These are phyloP conservation scores for Sipha maydis DNA, from an alignment of 2,888 invertebrate species.

Conservation along the genomic window DNA sequence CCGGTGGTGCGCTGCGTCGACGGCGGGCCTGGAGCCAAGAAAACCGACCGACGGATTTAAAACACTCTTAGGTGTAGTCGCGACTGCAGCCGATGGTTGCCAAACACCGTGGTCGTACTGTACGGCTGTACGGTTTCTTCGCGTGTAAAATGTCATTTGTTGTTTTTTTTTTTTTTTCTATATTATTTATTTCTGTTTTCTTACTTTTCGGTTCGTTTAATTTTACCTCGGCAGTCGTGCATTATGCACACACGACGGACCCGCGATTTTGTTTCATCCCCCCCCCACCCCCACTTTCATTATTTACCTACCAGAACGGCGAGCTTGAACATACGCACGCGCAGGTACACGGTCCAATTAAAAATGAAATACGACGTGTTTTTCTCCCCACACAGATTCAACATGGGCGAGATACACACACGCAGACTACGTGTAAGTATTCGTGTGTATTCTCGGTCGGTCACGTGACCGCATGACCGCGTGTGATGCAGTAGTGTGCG, in stretches of 20 bases:
- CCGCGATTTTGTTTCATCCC: neutral
- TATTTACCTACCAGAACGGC: slow-evolving; percentile 16
- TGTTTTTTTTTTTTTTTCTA: neutral
- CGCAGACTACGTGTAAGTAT: neutral
- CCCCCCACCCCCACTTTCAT: neutral
- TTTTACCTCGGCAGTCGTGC: neutral
- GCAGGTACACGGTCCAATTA: slow-evolving; percentile 37
- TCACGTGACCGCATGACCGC: neutral
- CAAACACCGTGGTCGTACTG: slow-evolving; percentile 19
- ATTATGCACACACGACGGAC: neutral
- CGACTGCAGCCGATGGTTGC: neutral
- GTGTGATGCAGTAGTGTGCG: neutral
- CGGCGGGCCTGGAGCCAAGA: slow-evolving; percentile 39
- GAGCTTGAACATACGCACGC: neutral
- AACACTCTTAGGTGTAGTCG: neutral
- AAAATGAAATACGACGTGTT: slow-evolving; percentile 61
- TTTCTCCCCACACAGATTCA: slow-evolving; percentile 8
- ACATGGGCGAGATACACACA: neutral
- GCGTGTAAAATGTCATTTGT: slow-evolving; percentile 26
- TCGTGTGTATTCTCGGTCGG: neutral
- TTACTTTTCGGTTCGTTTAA: neutral
- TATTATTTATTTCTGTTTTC: neutral
- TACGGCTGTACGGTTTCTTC: neutral
- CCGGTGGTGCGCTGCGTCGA: neutral
- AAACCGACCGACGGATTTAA: slow-evolving; percentile 40